These are phyloP conservation scores for Amyelois transitella DNA, from an alignment of 1,140 invertebrate species.

Conservation along the genomic window DNA sequence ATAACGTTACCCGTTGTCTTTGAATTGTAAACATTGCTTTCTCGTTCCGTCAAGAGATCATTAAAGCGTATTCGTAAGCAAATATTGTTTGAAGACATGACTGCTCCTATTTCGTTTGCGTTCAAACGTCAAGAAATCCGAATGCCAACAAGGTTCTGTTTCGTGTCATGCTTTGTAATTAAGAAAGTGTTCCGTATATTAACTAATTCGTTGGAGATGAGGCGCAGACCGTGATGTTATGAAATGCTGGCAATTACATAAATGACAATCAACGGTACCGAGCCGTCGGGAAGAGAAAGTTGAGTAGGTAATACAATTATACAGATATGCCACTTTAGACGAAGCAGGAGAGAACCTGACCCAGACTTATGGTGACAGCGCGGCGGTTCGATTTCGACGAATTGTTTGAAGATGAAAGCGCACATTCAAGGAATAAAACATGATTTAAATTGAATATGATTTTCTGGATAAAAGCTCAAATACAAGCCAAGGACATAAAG, in stretches of 20 bases:
- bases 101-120: conserved; percentile 7
- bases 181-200: conserved; percentile 58
- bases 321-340: conserved; percentile 59
- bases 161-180: conserved; percentile 47
- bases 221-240: conserved; percentile 39
- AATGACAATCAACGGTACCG: conserved; percentile 62
- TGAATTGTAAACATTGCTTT: conserved; percentile 6
- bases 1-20: conserved; percentile 5
- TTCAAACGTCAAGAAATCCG: conserved; percentile 12
- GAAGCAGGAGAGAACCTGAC: conserved; percentile 26
- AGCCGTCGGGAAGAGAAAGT: conserved; percentile 56
- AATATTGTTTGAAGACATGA: conserved; percentile 8
- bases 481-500: too few relatives aligned
- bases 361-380: conserved; percentile 7
- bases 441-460: too few relatives aligned
- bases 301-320: conserved; percentile 62
- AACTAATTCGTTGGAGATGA: conserved; percentile 48
- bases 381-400: not conserved
- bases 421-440: too few relatives aligned
- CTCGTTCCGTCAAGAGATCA: conserved; percentile 1
- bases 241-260: conserved; percentile 66
- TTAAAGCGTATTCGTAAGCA: conserved; percentile 8
- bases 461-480: too few relatives aligned
- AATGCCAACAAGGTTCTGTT: conserved; percentile 28
- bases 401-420: too few relatives aligned